These are phyloP conservation scores for Enteromius viviparus DNA, from an alignment of 2,797 vertebrate species.

Conservation along the genomic window DNA sequence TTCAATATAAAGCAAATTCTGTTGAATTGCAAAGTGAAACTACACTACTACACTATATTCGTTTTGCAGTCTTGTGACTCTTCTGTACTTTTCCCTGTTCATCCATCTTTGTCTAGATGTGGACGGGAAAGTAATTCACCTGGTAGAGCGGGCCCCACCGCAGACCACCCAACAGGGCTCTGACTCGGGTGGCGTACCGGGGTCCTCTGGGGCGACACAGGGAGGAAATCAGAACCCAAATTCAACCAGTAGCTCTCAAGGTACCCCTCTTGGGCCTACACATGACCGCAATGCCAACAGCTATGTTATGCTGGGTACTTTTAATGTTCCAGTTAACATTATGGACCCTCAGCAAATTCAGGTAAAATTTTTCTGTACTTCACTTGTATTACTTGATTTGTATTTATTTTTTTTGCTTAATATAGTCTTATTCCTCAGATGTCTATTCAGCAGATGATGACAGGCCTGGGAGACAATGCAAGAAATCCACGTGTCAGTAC, in stretches of 20 bases:
- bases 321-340: conserved; percentile 91
- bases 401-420: not conserved
- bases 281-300: conserved; percentile 93
- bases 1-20: not conserved
- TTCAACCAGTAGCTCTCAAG: conserved; percentile 70
- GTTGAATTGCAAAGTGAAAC: not conserved
- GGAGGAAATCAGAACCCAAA: conserved; percentile 73
- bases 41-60: not conserved
- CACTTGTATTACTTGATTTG: not conserved
- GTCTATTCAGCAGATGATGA: conserved; percentile 84
- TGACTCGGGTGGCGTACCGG: conserved; percentile 75
- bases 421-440: conserved; percentile 68
- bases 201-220: conserved; percentile 68
- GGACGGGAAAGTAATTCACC: conserved; percentile 91
- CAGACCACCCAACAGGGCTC: conserved; percentile 83
- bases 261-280: conserved; percentile 76
- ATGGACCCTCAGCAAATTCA: conserved; percentile 85
- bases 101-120: conserved; percentile 78
- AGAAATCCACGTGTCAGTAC: conserved; percentile 79
- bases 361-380: conserved; percentile 62
- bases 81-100: not conserved
- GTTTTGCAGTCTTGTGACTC: not conserved
- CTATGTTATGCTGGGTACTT: conserved; percentile 94
- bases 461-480: conserved; percentile 76
- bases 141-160: conserved; percentile 92